Percentiles rank a stretch among this genome's conserved stretches.
These are phyloP conservation scores for Alosa alosa DNA, from an alignment of 2,113 vertebrate species.

Conservation along the genomic window DNA sequence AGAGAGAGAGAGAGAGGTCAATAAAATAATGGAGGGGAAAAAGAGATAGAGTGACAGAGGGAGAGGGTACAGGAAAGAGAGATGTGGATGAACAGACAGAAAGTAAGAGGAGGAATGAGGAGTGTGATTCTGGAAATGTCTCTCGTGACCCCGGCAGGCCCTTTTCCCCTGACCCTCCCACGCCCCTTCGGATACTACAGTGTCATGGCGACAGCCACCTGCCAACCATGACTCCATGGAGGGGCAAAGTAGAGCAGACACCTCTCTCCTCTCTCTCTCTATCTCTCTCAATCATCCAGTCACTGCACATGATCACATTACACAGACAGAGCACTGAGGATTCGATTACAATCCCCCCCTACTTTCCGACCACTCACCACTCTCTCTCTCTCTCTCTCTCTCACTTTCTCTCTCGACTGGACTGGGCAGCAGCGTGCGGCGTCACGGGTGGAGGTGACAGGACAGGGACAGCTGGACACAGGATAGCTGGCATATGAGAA, in stretches of 20 bases:
- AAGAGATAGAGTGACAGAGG: not conserved
- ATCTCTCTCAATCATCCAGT: not conserved
- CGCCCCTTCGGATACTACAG: not conserved
- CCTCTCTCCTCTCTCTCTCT: not conserved
- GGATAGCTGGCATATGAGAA: not conserved
- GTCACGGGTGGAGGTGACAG: not conserved
- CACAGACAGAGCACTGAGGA: not conserved
- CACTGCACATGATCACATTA: not conserved
- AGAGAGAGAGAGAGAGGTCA: not conserved
- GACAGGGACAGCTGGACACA: constrained; percentile 5
- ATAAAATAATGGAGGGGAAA: not conserved
- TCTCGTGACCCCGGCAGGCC: not conserved
- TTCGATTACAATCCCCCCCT: not conserved
- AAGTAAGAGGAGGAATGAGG: not conserved
- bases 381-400: not conserved
- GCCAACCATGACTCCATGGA: not conserved
- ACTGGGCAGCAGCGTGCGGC: not conserved
- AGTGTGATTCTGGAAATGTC: not conserved
- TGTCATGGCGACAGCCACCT: not conserved
- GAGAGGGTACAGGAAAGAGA: not conserved
- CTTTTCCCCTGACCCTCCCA: not conserved
- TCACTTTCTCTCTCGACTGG: constrained; percentile 5
- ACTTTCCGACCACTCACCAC: not conserved
- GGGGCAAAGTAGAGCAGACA: not conserved
- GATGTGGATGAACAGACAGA: not conserved